phyloP scores from a whole-genome alignment of 2,113 vertebrate species.

The Solenodon paradoxus region DNA sequence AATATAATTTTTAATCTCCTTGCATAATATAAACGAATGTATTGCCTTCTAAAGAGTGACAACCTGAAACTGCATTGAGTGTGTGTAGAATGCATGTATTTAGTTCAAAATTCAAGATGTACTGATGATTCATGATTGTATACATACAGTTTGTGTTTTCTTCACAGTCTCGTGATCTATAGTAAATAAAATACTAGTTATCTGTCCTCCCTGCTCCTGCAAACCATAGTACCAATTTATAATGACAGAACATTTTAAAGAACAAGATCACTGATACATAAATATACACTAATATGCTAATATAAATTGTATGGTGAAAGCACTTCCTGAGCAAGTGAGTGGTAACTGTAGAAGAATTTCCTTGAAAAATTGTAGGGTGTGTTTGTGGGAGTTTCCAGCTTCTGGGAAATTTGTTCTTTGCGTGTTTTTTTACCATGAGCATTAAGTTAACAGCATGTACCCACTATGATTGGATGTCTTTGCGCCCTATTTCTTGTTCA shows the following conservation, averaged over 20 bases:
- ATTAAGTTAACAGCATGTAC: neutral
- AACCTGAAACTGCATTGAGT: neutral
- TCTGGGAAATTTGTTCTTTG: neutral
- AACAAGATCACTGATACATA: neutral
- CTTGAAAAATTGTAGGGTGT: accelerated
- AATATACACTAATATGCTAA: too few species aligned
- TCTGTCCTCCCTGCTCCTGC: neutral
- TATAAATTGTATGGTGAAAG: too few species aligned
- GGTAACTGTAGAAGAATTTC: neutral
- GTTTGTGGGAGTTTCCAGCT: neutral
- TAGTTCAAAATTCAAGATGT: neutral
- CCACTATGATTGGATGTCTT: neutral
- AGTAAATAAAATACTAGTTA: neutral
- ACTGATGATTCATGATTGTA: neutral
- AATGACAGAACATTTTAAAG: neutral
- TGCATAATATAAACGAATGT: neutral
- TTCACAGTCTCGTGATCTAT: neutral
- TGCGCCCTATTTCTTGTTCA: neutral
- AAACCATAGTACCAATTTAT: neutral
- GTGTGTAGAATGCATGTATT: neutral
- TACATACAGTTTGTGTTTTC: neutral
- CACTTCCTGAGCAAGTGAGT: too few species aligned
- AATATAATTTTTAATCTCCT: neutral
- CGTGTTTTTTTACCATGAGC: neutral
- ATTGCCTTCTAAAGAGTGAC: neutral